Evolutionary conservation across 1,140 invertebrate species (phyloP), one percentile per base, ranked within the genome.

Genomic region (Ptiloglossa arizonensis): DNA sequence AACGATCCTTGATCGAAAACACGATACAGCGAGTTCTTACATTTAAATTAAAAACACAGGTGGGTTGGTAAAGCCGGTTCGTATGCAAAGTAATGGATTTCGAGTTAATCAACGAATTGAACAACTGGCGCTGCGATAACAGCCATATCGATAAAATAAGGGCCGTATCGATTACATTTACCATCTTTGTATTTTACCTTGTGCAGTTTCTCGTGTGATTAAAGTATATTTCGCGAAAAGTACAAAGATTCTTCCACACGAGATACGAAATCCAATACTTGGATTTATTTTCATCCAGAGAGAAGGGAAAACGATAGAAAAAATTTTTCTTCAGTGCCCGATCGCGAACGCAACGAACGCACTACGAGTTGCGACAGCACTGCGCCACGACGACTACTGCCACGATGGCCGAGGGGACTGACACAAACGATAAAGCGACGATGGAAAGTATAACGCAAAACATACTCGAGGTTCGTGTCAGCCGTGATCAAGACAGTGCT

Each of bases 401-500:
- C 91, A 93, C 93, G 93, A 93, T 93, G 93, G 92, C 92, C 86
- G 91, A 92, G 81, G 90, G 89, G 83, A 62, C 86, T 84, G 88
- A 88, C 79, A 86, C 74, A 83, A 91, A 88, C 86, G 88, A 89
- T 85, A 87, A 87, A 86, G 82, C 86, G 66, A 82, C 85, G 83
- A 92, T 92, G 91, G 90, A 91, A 88, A 90, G 74, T 87, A 82
- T 86, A 87, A 68, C 80, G 54, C 87, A 85, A 80, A 88, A 88
- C 66, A 87, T 89, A 66, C 81, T 87, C 48, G 90, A 92, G 91
- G 91, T 93, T 84, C 57, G 87, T 91, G 79, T 60, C 32, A 72
- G 64, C 41, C 38, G 22, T 46, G 50, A 75, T 74, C 83, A 54
- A 19, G 41, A 70, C 52, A 44, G 67, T 66, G 41, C 72, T 46